Conservation (phyloP, 2,113 vertebrate genomes). For the Zootoca vivipara region DNA sequence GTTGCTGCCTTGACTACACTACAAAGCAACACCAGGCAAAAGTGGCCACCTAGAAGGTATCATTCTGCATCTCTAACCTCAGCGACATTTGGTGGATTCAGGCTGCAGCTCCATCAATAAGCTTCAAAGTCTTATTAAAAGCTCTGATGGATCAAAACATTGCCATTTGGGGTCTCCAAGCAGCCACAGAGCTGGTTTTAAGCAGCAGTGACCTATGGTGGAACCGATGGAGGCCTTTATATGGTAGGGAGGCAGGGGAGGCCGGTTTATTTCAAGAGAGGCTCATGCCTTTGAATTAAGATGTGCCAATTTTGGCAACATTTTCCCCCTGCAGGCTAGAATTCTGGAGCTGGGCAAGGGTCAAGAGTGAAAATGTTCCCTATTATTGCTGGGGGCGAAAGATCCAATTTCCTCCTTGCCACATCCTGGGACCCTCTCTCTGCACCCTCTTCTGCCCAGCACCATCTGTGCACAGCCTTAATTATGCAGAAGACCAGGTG, state of each 20-base stretch:
- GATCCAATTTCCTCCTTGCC: not conserved
- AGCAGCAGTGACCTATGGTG: slow-evolving; percentile 58
- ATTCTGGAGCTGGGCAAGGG: slow-evolving; percentile 32
- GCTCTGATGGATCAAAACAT: slow-evolving; percentile 39
- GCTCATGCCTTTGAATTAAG: slow-evolving; percentile 53
- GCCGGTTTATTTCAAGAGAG: slow-evolving; percentile 46
- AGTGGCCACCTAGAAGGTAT: rapidly evolving
- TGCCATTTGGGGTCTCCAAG: slow-evolving; percentile 42
- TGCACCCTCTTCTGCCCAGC: not conserved
- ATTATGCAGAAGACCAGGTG: not conserved
- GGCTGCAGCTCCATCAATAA: slow-evolving; percentile 28
- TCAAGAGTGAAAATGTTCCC: slow-evolving; percentile 37
- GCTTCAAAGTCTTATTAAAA: slow-evolving; percentile 39
- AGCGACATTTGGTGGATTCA: not conserved
- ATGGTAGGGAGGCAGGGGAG: not conserved
- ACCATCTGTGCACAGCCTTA: slow-evolving; percentile 25
- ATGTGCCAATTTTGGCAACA: slow-evolving; percentile 42
- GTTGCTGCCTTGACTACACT: rapidly evolving
- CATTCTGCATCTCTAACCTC: not conserved
- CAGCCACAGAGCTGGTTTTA: slow-evolving; percentile 52
- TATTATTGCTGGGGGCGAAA: not conserved
- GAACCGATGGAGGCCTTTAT: slow-evolving; percentile 37
- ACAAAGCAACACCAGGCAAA: not conserved
- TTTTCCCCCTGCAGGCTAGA: slow-evolving; percentile 28
- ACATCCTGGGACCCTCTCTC: slow-evolving; percentile 15